Conservation (phyloP, 2,113 vertebrate genomes). For the Cisticola juncidis region DNA sequence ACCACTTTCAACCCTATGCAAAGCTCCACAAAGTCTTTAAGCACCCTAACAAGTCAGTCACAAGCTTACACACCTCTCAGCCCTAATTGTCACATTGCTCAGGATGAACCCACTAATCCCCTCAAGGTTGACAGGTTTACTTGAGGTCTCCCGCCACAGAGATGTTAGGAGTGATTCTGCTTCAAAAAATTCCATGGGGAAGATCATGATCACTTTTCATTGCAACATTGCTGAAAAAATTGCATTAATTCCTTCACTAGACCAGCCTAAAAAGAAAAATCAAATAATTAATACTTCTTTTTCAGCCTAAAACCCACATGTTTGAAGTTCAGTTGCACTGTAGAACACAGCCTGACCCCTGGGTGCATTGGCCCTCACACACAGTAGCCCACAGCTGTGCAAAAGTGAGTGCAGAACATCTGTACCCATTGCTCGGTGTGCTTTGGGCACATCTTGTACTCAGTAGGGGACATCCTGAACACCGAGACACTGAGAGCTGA, state of each 20-base stretch:
- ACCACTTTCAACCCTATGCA: background rate
- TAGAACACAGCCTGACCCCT: background rate
- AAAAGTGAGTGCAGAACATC: background rate
- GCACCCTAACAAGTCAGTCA: background rate
- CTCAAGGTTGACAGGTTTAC: background rate
- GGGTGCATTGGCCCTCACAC: accelerated
- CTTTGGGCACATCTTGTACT: background rate
- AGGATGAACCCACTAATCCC: background rate
- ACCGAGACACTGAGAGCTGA: background rate
- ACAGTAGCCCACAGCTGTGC: background rate
- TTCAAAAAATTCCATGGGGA: background rate
- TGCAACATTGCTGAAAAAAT: background rate
- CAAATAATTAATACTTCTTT: background rate
- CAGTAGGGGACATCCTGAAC: background rate
- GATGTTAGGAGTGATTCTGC: background rate
- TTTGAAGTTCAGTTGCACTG: background rate
- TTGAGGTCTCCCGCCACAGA: background rate
- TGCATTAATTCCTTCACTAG: background rate
- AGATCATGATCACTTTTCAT: background rate
- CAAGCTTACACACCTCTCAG: background rate
- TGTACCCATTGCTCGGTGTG: background rate
- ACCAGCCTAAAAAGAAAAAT: background rate
- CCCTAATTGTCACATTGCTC: background rate
- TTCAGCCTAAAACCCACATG: background rate
- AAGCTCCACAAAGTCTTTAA: background rate